Conservation (phyloP, 2,888 invertebrate species). For the Cataglyphis livida region DNA sequence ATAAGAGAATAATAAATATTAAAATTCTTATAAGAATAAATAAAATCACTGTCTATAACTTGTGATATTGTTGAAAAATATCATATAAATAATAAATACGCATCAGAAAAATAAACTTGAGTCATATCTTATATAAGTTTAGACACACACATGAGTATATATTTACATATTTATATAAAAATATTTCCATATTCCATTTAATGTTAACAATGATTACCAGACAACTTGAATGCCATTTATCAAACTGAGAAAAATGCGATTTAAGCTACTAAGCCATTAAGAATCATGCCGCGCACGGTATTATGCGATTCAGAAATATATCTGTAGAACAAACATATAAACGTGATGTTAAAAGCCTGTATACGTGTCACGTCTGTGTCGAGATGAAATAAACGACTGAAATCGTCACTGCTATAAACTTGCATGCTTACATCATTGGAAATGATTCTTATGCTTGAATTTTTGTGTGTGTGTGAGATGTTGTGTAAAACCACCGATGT, state of each 20-base stretch:
- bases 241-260: neutral
- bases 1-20: neutral
- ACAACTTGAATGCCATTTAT: neutral
- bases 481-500: neutral
- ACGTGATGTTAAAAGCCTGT: neutral
- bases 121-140: neutral
- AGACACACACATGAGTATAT: neutral
- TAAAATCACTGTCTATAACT: neutral
- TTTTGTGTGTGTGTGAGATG: neutral
- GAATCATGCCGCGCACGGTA: neutral
- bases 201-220: slow-evolving; percentile 4
- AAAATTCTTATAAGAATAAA: slow-evolving; percentile 5
- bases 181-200: neutral
- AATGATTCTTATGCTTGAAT: slow-evolving; percentile 46
- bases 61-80: neutral
- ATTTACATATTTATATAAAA: neutral
- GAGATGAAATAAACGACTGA: slow-evolving; percentile 9
- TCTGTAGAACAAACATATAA: neutral
- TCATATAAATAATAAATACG: neutral
- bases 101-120: slow-evolving; percentile 13
- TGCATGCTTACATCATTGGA: slow-evolving; percentile 81
- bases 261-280: neutral
- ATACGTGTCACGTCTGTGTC: neutral
- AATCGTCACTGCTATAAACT: slow-evolving; percentile 83
- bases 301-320: neutral